Evolutionary conservation across 2,888 invertebrate genomes (phyloP).

Genomic region (Clostera curtula): DNA sequence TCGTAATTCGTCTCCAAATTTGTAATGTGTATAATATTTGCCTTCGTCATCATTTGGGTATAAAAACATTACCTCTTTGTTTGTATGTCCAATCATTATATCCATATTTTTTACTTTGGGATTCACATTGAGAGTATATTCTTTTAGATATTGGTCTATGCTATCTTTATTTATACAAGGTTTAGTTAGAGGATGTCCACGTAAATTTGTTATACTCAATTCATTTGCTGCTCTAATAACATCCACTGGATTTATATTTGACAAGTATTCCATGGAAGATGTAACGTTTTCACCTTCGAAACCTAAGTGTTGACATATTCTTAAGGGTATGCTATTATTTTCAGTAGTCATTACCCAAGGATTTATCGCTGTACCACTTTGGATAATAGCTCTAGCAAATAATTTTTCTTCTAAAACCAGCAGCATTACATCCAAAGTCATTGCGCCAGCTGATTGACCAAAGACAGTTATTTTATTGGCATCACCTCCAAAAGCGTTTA

Average conservation of each 20-base stretch:
- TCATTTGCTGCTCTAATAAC: not conserved
- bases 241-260: not conserved
- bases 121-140: not conserved
- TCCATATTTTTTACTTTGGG: slow-evolving; percentile 3
- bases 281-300: not conserved
- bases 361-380: slow-evolving; percentile 7
- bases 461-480: slow-evolving; percentile 4
- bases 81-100: slow-evolving; percentile 7
- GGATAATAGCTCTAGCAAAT: slow-evolving; percentile 11
- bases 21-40: not conserved
- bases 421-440: slow-evolving; percentile 4
- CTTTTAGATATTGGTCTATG: not conserved
- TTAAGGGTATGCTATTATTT: not conserved
- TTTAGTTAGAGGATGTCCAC: not conserved
- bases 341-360: slow-evolving; percentile 1
- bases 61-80: slow-evolving; percentile 3
- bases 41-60: slow-evolving; percentile 2
- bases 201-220: not conserved
- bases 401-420: slow-evolving; percentile 3
- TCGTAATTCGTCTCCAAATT: slow-evolving; percentile 2
- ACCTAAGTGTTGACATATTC: not conserved
- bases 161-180: not conserved
- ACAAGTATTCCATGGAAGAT: not conserved
- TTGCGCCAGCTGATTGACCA: slow-evolving; percentile 12
- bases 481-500: slow-evolving; percentile 12